Evolutionary conservation across 2,888 invertebrate species (phyloP), one percentile per base, ranked within the genome.

Genomic region (Chloromyia formosa): DNA sequence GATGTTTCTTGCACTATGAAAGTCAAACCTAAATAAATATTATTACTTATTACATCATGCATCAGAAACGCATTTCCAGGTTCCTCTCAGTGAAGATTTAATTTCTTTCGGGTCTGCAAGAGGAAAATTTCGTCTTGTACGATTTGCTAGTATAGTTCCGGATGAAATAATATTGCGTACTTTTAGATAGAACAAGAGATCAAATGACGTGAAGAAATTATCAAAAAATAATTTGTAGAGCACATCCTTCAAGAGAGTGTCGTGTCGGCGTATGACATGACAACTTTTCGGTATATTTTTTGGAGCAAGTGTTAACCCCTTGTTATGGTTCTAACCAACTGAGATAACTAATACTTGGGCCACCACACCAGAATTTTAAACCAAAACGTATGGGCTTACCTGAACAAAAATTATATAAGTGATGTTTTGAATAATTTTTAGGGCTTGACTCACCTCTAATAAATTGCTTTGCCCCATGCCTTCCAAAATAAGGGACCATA

Each of bases 61-160:
- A 49, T 49, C 14, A n/a, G 49, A 3, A 49, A 49, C 5, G 16
- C 14, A 49, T 49, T 49, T n/a, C 49, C 49, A 49, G 49, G 49
- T 49, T 10, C 16, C 49, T 49, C 49, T n/a, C 12, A 42, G 12
- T 42, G 5, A 42, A 12, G 42, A 42, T 42, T 42, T 42, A 42
- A 12, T 49, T 49, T 49, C 49, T 49, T 12, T 12, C 5, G 42
- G 42, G 5, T 42, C 5, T 49, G 27, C 12, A 49, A 49, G 49
- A 49, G 49, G 3, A n/a, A 2, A 49, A 49, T 49, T n/a, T 49
- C 49, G 49, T 49, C 49, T 3, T 3, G 10, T 49, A 49, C 49
- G 49, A 49, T 49, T 49, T 49, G 49, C 49, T 49, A 2, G 49
- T n/a, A 49, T n/a, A 49, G 49, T 49, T 49, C 49, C 49, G 10